Percentiles rank a stretch among this genome's conserved stretches.
These are phyloP conservation scores for Drosophila hawaiiensis DNA, from an alignment of 2,888 invertebrate genomes.

Conservation along the genomic window DNA sequence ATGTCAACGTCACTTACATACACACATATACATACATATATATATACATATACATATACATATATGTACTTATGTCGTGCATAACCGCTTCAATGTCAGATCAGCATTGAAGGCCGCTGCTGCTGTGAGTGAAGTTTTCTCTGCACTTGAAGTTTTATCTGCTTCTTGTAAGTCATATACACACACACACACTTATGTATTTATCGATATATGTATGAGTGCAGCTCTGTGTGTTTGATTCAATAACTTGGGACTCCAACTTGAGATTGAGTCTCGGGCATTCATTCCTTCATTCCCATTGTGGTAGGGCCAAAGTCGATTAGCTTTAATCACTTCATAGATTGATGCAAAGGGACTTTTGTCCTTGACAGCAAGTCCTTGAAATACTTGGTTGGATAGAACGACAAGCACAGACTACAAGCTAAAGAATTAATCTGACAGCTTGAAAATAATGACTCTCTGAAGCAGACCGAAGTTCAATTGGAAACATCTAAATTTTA, in stretches of 20 bases:
- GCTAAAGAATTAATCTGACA: background rate
- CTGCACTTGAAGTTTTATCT: conserved; percentile 27
- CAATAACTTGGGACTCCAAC: conserved; percentile 68
- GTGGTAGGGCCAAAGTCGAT: conserved; percentile 58
- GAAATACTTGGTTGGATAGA: background rate
- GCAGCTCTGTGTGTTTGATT: conserved; percentile 67
- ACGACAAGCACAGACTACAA: background rate
- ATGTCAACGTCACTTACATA: conserved; percentile 61
- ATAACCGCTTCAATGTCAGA: conserved; percentile 71
- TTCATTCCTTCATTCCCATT: conserved; percentile 34
- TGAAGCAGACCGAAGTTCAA: background rate
- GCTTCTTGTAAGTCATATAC: background rate
- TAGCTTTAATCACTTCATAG: background rate
- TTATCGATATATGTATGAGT: conserved; percentile 27
- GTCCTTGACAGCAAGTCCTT: background rate
- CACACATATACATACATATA: conserved; percentile 7
- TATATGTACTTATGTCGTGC: conserved; percentile 23
- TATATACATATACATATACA: background rate
- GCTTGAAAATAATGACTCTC: background rate
- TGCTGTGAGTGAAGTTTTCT: conserved; percentile 62
- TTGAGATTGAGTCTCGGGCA: conserved; percentile 73
- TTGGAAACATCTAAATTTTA: background rate
- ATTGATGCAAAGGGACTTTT: conserved; percentile 2
- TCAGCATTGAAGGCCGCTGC: conserved; percentile 66
- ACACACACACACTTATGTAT: conserved; percentile 5